Base-by-base conservation (phyloP, 2,888 invertebrate genomes). In the Melangyna quadrimaculata region DNA sequence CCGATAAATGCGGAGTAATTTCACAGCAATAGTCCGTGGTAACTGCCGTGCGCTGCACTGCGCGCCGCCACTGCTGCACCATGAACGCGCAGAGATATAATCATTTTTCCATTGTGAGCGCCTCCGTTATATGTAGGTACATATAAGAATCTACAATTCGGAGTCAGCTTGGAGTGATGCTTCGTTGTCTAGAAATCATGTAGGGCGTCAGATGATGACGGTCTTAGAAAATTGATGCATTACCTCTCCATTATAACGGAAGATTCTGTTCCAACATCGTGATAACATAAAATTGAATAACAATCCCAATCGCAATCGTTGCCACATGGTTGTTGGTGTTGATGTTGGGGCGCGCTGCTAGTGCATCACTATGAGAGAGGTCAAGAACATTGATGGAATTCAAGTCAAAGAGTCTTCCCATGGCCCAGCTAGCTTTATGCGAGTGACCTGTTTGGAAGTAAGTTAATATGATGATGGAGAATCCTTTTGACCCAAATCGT, bases 151-250 rank as follows among this genome's bases (percentile, higher is more conserved):
- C 2, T 45, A 69, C 12, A n/a, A 27, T 55, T 70, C 8, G 67
- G 67, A 51, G 67, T 32, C 53, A 55, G 27, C 37, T 70, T 27
- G 55, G 14, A 72, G 80, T 80, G 74, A 59, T 75, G 48, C 72
- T 72, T 3, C 27, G 32, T 69, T 81, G 86, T 73, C 86, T 78
- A 86, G 86, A 45, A 55, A 70, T 86, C 86, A 81, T 81, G 77
- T 86, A 77, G 86, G 86, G 86, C 86, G 86, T 86, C 81, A 43
- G 70, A 81, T 81, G 81, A 78, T 82, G 82, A 73, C 40, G 81
- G 73, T 78, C 63, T 53, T 45, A 27, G 69, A 53, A 77, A 86
- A 81, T 86, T 86, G 86, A 86, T 86, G 81, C 43, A 78, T 77
- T 77, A 73, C 77, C 69, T 48, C 59, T 67, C 69, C 77, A 86